These are phyloP conservation scores for Subacronicta megacephala DNA, from an alignment of 2,888 invertebrate genomes.

Conservation along the genomic window DNA sequence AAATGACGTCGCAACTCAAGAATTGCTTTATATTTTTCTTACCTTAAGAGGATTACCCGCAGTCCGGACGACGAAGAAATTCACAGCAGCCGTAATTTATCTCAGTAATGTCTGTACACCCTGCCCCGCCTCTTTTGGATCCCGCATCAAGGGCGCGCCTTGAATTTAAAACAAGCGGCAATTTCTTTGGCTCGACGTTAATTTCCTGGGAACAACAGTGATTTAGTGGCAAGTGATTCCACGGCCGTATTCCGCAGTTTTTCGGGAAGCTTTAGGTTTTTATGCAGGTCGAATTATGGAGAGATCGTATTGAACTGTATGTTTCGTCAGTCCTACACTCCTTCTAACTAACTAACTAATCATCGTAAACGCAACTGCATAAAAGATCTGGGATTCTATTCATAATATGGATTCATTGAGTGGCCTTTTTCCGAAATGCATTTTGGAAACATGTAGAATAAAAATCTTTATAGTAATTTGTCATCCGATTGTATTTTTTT, in stretches of 20 bases:
- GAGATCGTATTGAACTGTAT: neutral
- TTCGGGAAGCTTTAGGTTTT: neutral
- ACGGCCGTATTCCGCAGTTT: constrained; percentile 26
- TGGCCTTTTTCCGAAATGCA: too few species aligned
- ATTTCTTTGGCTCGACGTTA: constrained; percentile 73
- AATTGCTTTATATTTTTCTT: constrained; percentile 65
- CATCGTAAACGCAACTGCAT: too few species aligned
- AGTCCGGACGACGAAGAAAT: constrained; percentile 62
- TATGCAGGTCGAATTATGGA: neutral
- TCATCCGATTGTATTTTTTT: too few species aligned
- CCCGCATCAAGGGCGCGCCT: constrained; percentile 69
- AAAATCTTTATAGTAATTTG: too few species aligned
- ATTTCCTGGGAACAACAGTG: constrained; percentile 77
- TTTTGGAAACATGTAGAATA: too few species aligned
- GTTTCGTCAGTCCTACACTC: too few species aligned
- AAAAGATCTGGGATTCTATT: too few species aligned
- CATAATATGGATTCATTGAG: too few species aligned
- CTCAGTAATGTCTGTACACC: constrained; percentile 80
- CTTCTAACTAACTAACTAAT: too few species aligned
- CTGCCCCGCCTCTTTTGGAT: constrained; percentile 84
- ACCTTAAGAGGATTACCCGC: constrained; percentile 76
- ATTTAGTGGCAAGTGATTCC: constrained; percentile 74
- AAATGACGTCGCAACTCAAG: constrained; percentile 16
- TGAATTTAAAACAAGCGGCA: constrained; percentile 76
- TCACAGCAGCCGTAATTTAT: constrained; percentile 79